phyloP scores from a whole-genome alignment of 2,797 vertebrate genomes.

The Takifugu ocellatus region DNA sequence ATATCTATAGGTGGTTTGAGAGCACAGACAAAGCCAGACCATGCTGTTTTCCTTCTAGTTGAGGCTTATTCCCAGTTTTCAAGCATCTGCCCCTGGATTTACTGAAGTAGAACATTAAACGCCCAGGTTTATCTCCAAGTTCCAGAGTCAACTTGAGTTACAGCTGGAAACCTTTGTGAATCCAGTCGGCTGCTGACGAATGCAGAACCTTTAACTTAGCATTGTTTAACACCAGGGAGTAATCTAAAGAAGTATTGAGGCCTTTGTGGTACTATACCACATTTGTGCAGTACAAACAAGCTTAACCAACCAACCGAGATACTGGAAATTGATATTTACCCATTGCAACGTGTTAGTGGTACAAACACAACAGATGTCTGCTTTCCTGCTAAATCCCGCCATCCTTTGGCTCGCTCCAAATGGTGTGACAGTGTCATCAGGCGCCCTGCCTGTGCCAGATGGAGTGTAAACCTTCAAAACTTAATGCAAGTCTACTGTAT shows the following conservation, averaged over 20 bases:
- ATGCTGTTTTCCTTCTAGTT: too few relatives aligned
- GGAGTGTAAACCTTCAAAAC: conserved; percentile 22
- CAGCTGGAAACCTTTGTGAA: not conserved
- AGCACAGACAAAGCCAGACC: too few relatives aligned
- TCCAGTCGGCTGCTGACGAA: not conserved
- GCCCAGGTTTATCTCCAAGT: too few relatives aligned
- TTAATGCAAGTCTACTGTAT: conserved; percentile 16
- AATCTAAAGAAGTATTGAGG: too few relatives aligned
- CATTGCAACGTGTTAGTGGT: conserved; percentile 47
- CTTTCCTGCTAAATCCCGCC: conserved; percentile 49
- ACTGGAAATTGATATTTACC: conserved; percentile 57
- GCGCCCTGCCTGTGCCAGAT: conserved; percentile 46
- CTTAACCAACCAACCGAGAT: conserved; percentile 23
- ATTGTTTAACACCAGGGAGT: too few relatives aligned
- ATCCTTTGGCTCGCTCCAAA: conserved; percentile 54
- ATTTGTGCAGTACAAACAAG: not conserved
- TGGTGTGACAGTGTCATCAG: conserved; percentile 26
- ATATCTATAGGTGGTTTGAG: too few relatives aligned
- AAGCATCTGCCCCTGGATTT: too few relatives aligned
- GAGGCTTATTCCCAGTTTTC: too few relatives aligned
- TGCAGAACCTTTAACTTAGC: too few relatives aligned
- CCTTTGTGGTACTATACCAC: too few relatives aligned
- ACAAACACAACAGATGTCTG: conserved; percentile 60
- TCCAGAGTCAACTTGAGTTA: not conserved
- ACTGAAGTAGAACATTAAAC: too few relatives aligned